Percentiles rank a stretch among this genome's conserved stretches.
phyloP scores from a whole-genome alignment of 2,888 invertebrate genomes.

The Latheticus oryzae region DNA sequence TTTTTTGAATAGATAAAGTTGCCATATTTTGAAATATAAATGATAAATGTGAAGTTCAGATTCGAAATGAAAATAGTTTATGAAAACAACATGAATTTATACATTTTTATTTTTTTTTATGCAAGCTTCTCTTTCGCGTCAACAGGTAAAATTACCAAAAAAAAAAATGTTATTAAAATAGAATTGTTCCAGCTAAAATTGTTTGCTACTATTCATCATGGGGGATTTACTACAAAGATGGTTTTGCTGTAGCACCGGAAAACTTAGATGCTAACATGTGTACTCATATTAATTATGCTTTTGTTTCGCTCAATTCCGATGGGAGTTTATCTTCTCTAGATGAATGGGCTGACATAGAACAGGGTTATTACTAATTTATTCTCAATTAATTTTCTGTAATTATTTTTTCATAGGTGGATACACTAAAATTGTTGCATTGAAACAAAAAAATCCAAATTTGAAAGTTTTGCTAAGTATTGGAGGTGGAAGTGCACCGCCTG shows the following conservation, averaged over 20 bases:
- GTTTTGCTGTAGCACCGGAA: constrained; percentile 74
- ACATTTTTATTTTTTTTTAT: no score
- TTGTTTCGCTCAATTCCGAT: constrained; percentile 17
- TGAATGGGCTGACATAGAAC: constrained; percentile 19
- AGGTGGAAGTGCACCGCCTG: constrained; percentile 59
- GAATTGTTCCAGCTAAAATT: constrained; percentile 70
- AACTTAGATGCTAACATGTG: constrained; percentile 65
- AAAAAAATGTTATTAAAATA: no score
- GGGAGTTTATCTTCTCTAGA: constrained; percentile 23
- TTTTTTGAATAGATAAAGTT: no score
- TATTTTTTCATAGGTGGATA: constrained; percentile 66
- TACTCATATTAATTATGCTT: constrained; percentile 35
- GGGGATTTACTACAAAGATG: constrained; percentile 72
- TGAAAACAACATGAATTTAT: no score
- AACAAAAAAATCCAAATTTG: constrained; percentile 65
- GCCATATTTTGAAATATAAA: no score
- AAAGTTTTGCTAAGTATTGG: constrained; percentile 73
- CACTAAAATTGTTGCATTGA: constrained; percentile 68
- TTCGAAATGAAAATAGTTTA: no score
- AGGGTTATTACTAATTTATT: constrained; percentile 1
- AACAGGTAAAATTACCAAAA: no score
- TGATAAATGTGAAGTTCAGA: no score
- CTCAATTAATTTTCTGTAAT: neutral
- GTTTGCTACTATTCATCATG: constrained; percentile 81
- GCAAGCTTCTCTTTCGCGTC: no score